Evolutionary conservation across 2,888 invertebrate genomes (phyloP), one percentile per base, ranked within the genome.

Genomic region (Microctonus hyperodae): DNA sequence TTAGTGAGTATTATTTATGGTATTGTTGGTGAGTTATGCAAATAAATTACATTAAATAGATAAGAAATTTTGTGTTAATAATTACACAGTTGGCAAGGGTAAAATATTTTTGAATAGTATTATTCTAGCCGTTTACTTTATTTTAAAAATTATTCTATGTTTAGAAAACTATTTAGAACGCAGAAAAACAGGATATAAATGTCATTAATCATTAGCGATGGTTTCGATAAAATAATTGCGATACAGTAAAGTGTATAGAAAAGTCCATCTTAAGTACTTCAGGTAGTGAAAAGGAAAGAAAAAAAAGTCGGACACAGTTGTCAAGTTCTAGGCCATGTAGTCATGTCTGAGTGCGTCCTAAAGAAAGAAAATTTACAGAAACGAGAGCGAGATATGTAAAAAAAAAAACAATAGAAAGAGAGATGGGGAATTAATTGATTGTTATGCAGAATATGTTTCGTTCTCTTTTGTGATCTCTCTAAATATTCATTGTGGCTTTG

Each of bases 271-370:
- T 7, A 4, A 16, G 44, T 44, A 44, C 44, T 44, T 16, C 7
- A 16, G 9, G 44, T 16, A 44, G 44, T 16, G 9, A 44, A n/a
- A 44, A n/a, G 9, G 16, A 44, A 4, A 44, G n/a, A 50, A 50
- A 13, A 59, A 59, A 59, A 59, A 59, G 44, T 44, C 40, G 20
- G 31, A 33, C 33, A 59, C 28, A 44, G 16, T 44, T 44, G 51
- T 33, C 60, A 60, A 51, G 60, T 60, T 60, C 60, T 60, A 60
- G 60, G 60, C 60, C 50, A 60, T 44, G 44, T 16, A 16, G 58
- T 44, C 31, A 58, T 58, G 58, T 44, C 48, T 25, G 48, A 60
- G 60, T 33, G 20, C n/a, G 44, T 28, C n/a, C 7, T 7, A n/a
- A 31, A 28, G 23, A 40, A 23, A 44, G 44, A 22, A 40, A 37